phyloP scores from a whole-genome alignment of 2,888 invertebrate species.

The Merodon equestris region DNA sequence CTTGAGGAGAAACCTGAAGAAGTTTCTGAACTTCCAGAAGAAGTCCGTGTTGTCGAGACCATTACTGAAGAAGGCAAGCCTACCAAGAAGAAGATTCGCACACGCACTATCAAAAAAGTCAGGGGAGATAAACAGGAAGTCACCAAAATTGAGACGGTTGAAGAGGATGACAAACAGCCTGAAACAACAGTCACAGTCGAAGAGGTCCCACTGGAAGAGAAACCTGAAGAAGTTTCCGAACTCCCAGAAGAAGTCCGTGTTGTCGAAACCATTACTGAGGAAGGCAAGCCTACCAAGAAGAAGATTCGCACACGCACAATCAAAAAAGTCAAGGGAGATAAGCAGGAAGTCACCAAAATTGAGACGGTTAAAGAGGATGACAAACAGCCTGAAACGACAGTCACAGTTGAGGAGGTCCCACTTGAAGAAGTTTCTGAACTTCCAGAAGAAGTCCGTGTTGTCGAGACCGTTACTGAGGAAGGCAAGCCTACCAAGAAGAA shows the following conservation, averaged over 20 bases:
- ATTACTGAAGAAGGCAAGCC: slow-evolving; percentile 38
- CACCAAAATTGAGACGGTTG: slow-evolving; percentile 37
- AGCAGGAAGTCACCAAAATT: slow-evolving; percentile 44
- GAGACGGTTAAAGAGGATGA: slow-evolving; percentile 40
- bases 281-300: slow-evolving; percentile 39
- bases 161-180: slow-evolving; percentile 29
- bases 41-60: slow-evolving; percentile 6
- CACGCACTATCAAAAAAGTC: slow-evolving; percentile 34
- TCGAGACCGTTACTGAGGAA: slow-evolving; percentile 26
- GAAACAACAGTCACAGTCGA: slow-evolving; percentile 38
- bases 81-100: slow-evolving; percentile 33
- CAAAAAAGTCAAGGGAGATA: slow-evolving; percentile 38
- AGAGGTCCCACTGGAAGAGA: slow-evolving; percentile 25
- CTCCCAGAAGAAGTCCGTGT: slow-evolving; percentile 33
- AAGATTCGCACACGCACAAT: slow-evolving; percentile 40
- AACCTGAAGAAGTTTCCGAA: slow-evolving; percentile 21
- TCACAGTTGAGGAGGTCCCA: slow-evolving; percentile 28
- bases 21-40: slow-evolving; percentile 18
- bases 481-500: slow-evolving; percentile 41
- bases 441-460: slow-evolving; percentile 27
- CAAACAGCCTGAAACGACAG: slow-evolving; percentile 33
- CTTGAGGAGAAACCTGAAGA: slow-evolving; percentile 28
- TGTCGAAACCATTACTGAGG: slow-evolving; percentile 16
- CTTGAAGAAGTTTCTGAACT: slow-evolving; percentile 29
- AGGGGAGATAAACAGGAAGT: slow-evolving; percentile 39